Evolutionary conservation across 2,113 vertebrate species (phyloP), one percentile per base, ranked within the genome.

Genomic region (Raphicerus campestris): DNA sequence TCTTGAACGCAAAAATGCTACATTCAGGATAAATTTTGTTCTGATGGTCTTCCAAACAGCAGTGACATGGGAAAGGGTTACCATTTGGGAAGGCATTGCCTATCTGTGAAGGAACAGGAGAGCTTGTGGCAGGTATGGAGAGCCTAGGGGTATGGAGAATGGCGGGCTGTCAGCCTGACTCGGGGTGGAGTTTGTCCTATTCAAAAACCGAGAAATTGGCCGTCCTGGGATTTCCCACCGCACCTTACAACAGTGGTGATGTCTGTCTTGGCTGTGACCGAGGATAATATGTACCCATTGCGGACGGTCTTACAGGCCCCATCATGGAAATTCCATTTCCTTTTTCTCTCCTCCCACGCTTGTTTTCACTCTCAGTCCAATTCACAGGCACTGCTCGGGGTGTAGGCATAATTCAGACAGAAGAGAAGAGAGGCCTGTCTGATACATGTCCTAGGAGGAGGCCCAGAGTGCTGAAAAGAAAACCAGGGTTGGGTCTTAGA

Each of bases 241-340:
- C 10, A 30, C 39, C 70, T 63, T 63, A 28, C 56, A 73, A 26
- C 22, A 9, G 6, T 9, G 13, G 20, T 35, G 32, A 32, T 70
- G 42, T 73, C 5, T 60, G 22, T 39, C 55, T 78, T 15, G 24
- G 14, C 75, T 53, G 13, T 70, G 30, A 93, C 66, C 5, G n/a
- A 1, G 11, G 39, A 89, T 32, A 56, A 85, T 51, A 88, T 51
- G 49, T 4, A 30, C 61, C 77, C 49, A 30, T 58, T 70, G 35
- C 2, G 6, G 35, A 97, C 90, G 51, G 20, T 89, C 60, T 88
- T 24, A 14, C 22, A 58, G 80, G 85, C 80, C 87, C 80, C 97
- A 96, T 95, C 66, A 96, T 96, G 97, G 96, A 97, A 97, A 98
- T 61, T 86, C 7, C 5, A 2, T 94, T 97, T 97, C 85, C 88